Evolutionary conservation across 2,113 vertebrate species (phyloP), one percentile per base, ranked within the genome.

Genomic region (Oncorhynchus gorbuscha): DNA sequence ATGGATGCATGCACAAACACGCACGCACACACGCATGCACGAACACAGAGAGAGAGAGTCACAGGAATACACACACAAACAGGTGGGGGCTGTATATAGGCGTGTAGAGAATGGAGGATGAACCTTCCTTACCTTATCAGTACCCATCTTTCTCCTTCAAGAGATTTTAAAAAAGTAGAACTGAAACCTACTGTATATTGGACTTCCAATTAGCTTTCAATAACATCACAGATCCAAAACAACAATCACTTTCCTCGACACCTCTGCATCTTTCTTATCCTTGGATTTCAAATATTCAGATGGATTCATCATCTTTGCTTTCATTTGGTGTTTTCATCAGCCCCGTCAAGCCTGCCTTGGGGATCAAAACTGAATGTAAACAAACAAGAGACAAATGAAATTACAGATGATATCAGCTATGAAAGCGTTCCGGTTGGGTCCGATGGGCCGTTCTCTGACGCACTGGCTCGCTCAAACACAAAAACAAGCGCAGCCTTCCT

Each of bases 401-500:
- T 61, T 13, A 73, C 51, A 59, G 26, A 72, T 58, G 45, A 18
- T 59, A 59, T 68, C 66, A 61, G 59, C 16, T 32, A 14, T 68
- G 61, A 64, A 11, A n/a, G 16, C 5, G 16, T 68, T 14, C 22
- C 16, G 7, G 5, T 68, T 68, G 22, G 28, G 28, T 32, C 6
- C 18, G 66, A 32, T 16, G 13, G 28, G 24, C 66, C 8, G 20
- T 68, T 72, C 24, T 72, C 64, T 86, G 84, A 86, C 73, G 83
- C 74, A 84, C 74, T 66, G 9, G 69, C 65, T 76, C 76, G 75
- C 74, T 80, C 70, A 62, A 35, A 76, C 71, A 81, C 69, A 84
- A 79, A 79, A 79, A 72, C 64, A 77, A 73, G 28, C 69, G 30
- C 79, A 65, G 75, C 66, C 73, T 1, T 81, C 76, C 71, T 82